phyloP scores from a whole-genome alignment of 2,113 vertebrate species.

The Oncorhynchus kisutch region DNA sequence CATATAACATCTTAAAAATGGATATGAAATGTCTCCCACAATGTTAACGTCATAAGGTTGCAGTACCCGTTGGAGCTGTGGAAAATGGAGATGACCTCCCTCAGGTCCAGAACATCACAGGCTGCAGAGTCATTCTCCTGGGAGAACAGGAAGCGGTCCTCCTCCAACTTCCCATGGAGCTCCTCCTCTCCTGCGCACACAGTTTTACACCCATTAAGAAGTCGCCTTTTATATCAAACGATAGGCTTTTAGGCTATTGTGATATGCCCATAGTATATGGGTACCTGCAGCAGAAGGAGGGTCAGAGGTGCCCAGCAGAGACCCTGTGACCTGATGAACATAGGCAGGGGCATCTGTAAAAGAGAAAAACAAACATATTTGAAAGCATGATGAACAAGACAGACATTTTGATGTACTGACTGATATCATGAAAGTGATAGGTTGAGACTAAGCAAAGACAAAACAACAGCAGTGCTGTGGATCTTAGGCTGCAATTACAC shows the following conservation, averaged over 20 bases:
- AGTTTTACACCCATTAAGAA: too few species aligned
- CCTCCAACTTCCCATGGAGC: slow-evolving; percentile 77
- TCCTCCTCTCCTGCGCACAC: slow-evolving; percentile 45
- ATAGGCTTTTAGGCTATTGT: neutral
- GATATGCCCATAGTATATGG: neutral
- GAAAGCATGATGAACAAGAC: too few species aligned
- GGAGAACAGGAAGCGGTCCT: slow-evolving; percentile 76
- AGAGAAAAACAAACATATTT: neutral
- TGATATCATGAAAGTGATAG: too few species aligned
- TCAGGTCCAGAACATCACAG: slow-evolving; percentile 73
- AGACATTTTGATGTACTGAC: too few species aligned
- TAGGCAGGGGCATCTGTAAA: slow-evolving; percentile 46
- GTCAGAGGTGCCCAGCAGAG: neutral
- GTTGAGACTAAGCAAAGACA: too few species aligned
- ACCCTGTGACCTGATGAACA: slow-evolving; percentile 6
- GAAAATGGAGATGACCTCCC: slow-evolving; percentile 71
- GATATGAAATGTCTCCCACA: neutral
- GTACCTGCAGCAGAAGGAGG: slow-evolving; percentile 44
- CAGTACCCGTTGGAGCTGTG: slow-evolving; percentile 42
- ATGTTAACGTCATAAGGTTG: neutral
- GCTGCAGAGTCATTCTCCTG: slow-evolving; percentile 72
- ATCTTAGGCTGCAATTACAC: too few species aligned
- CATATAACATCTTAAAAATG: neutral
- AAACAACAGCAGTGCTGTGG: too few species aligned
- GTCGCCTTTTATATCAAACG: too few species aligned